Conservation (phyloP, 2,888 invertebrate genomes). For the Eristalinus aeneus region DNA sequence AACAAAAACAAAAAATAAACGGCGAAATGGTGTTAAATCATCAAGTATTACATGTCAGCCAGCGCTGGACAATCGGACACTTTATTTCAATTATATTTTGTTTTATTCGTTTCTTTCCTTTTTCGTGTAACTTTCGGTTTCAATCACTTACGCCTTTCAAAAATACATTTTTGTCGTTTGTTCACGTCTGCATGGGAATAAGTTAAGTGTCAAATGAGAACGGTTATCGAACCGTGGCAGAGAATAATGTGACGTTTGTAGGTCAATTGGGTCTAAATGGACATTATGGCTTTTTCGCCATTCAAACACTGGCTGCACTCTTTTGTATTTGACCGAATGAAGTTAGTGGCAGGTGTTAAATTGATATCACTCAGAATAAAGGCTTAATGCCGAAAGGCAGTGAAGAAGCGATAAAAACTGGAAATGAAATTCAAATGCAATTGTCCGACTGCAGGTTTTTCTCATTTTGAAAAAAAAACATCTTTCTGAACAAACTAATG, state of each 20-base stretch:
- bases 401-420: too few relatives aligned
- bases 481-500: too few relatives aligned
- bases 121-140: not conserved
- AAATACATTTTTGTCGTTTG: not conserved
- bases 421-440: too few relatives aligned
- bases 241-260: not conserved
- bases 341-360: not conserved
- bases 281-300: not conserved
- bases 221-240: not conserved
- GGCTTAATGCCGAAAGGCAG: not conserved
- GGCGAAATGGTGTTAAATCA: not conserved
- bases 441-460: too few relatives aligned
- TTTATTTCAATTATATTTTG: not conserved
- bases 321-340: not conserved
- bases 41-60: not conserved
- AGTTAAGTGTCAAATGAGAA: not conserved
- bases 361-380: not conserved
- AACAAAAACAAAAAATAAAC: not conserved
- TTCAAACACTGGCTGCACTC: not conserved
- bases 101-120: not conserved
- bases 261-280: not conserved
- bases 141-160: conserved; percentile 4
- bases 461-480: too few relatives aligned
- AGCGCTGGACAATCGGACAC: not conserved
- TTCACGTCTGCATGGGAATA: not conserved